Conservation (phyloP, 2,113 vertebrate species). For the Pithys albifrons region DNA sequence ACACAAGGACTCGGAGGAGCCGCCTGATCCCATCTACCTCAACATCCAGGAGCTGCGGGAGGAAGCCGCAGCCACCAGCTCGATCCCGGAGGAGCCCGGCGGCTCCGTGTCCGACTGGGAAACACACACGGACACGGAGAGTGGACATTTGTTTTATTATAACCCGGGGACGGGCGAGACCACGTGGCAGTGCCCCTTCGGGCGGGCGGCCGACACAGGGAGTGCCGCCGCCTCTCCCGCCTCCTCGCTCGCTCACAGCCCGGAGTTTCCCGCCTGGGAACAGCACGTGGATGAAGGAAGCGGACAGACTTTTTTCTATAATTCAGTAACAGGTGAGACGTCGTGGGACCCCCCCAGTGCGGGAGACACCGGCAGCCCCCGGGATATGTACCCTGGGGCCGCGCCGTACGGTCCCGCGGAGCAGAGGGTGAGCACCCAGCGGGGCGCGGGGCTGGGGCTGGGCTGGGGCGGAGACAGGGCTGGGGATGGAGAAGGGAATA, state of each 20-base stretch:
- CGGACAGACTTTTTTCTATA: conserved; percentile 88
- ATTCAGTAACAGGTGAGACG: conserved; percentile 86
- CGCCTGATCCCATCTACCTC: conserved; percentile 78
- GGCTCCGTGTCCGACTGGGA: conserved; percentile 80
- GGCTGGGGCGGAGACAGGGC: not conserved
- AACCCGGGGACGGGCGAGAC: conserved; percentile 84
- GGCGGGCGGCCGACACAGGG: conserved; percentile 47
- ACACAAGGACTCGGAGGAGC: not conserved
- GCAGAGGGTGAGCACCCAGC: conserved; percentile 67
- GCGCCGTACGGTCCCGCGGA: not conserved
- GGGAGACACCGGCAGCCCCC: conserved; percentile 14
- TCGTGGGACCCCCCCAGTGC: conserved; percentile 85
- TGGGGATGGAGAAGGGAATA: not conserved
- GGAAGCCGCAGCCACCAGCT: not conserved
- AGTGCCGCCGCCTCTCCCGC: conserved; percentile 43
- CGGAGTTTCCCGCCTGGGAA: conserved; percentile 78
- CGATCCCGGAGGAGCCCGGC: not conserved
- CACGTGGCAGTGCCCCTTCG: conserved; percentile 91
- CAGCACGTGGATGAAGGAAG: conserved; percentile 84
- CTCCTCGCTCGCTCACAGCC: conserved; percentile 51
- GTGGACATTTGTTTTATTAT: conserved; percentile 89
- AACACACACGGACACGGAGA: conserved; percentile 84
- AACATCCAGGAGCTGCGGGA: conserved; percentile 81
- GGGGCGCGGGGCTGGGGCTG: not conserved
- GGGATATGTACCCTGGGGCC: conserved; percentile 35